These are phyloP conservation scores for Seira ritae DNA, from an alignment of 2,888 invertebrate genomes.

Conservation along the genomic window DNA sequence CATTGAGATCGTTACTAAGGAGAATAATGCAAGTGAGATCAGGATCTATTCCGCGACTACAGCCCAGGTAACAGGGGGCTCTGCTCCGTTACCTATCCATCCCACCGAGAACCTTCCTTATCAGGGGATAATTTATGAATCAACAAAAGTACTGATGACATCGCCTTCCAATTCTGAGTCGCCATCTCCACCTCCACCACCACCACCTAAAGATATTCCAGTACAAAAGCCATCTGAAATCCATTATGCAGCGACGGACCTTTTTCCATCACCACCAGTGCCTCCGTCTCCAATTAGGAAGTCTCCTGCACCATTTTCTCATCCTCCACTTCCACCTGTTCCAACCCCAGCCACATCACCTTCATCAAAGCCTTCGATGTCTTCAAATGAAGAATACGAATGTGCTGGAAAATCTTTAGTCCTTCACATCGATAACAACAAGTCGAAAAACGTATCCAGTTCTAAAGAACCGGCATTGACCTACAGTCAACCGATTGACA, in stretches of 20 bases:
- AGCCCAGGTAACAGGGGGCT: not conserved
- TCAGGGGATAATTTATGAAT: constrained; percentile 61
- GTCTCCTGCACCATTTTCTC: constrained; percentile 50
- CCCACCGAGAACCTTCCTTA: constrained; percentile 33
- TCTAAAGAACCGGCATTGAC: constrained; percentile 39
- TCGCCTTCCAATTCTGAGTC: not conserved
- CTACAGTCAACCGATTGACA: constrained; percentile 66
- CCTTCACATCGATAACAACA: constrained; percentile 69
- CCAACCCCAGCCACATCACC: not conserved
- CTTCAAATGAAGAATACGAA: not conserved
- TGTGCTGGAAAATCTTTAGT: constrained; percentile 64
- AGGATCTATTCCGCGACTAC: constrained; percentile 68
- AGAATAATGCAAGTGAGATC: constrained; percentile 72
- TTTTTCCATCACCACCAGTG: constrained; percentile 48
- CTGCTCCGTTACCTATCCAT: not conserved
- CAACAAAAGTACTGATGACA: constrained; percentile 47
- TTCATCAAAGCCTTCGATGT: not conserved
- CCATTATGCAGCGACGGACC: constrained; percentile 72
- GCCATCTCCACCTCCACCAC: constrained; percentile 5
- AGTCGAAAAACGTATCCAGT: constrained; percentile 3
- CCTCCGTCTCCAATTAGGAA: constrained; percentile 30
- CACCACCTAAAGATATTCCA: constrained; percentile 11
- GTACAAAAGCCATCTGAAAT: constrained; percentile 59
- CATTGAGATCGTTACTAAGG: constrained; percentile 73
- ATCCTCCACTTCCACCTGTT: constrained; percentile 42